Conservation (phyloP, 2,113 vertebrate genomes). For the Misgurnus mizolepis region DNA sequence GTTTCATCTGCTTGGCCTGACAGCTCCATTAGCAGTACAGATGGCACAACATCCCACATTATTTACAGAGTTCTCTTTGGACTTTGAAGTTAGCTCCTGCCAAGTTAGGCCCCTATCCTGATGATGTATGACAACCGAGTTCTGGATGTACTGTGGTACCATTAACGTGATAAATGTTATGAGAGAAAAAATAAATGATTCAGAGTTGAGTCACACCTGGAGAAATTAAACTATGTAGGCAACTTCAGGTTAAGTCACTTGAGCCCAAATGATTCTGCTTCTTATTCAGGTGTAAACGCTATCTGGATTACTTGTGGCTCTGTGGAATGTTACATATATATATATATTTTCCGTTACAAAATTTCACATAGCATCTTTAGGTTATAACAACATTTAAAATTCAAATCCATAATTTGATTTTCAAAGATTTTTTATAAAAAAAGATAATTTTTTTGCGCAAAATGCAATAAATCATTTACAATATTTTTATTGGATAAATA, state of each 20-base stretch:
- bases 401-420: too few relatives aligned
- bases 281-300: neutral
- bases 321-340: too few relatives aligned
- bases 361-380: too few relatives aligned
- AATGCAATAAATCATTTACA: too few relatives aligned
- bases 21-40: slow-evolving; percentile 33
- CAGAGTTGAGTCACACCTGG: neutral
- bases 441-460: too few relatives aligned
- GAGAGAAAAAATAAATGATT: neutral
- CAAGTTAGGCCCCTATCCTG: slow-evolving; percentile 24
- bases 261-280: neutral
- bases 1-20: slow-evolving; percentile 13
- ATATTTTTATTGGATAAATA: too few relatives aligned
- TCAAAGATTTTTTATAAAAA: too few relatives aligned
- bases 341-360: too few relatives aligned
- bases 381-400: too few relatives aligned
- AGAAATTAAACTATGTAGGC: neutral
- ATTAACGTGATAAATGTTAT: slow-evolving; percentile 25
- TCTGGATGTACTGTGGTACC: neutral
- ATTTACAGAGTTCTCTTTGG: slow-evolving; percentile 33
- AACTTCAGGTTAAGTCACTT: neutral
- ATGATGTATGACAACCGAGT: slow-evolving; percentile 13
- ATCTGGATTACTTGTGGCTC: neutral
- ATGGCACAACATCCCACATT: slow-evolving; percentile 21
- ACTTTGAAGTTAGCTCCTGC: slow-evolving; percentile 24